Percentiles rank a stretch among this genome's conserved stretches.
Conservation (phyloP, 2,888 invertebrate species). For the Pyrgus malvae region DNA sequence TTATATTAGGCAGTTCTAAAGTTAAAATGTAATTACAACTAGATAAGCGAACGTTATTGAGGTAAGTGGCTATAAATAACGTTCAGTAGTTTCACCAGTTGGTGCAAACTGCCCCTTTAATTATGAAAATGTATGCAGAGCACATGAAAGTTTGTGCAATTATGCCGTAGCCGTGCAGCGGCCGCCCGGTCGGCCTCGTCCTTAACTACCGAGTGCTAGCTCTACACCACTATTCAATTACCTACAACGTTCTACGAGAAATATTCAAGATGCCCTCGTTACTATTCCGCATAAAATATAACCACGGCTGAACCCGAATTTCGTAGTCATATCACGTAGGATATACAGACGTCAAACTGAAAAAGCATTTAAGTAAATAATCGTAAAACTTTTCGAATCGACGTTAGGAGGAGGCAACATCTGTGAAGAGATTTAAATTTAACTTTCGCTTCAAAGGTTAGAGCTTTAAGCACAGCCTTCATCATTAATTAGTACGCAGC, state of each 20-base stretch:
- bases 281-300: constrained; percentile 41
- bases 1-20: not conserved
- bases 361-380: not conserved
- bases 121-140: constrained; percentile 81
- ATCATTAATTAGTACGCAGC: constrained; percentile 17
- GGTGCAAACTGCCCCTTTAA: constrained; percentile 74
- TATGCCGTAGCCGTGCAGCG: constrained; percentile 64
- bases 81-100: constrained; percentile 59
- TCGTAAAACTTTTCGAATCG: not conserved
- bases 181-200: constrained; percentile 58
- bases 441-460: not conserved
- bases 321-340: not conserved
- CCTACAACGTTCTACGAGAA: constrained; percentile 54
- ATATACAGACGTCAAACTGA: not conserved
- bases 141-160: constrained; percentile 80
- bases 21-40: constrained; percentile 17
- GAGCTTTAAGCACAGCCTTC: not conserved
- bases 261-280: constrained; percentile 59
- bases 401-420: not conserved
- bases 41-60: constrained; percentile 52
- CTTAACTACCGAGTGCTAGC: constrained; percentile 61
- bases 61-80: constrained; percentile 65
- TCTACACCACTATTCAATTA: constrained; percentile 72
- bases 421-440: not conserved
- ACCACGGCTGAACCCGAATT: constrained; percentile 6